Evolutionary conservation across 1,140 invertebrate species (phyloP).

Genomic region (Anthonomus grandis): DNA sequence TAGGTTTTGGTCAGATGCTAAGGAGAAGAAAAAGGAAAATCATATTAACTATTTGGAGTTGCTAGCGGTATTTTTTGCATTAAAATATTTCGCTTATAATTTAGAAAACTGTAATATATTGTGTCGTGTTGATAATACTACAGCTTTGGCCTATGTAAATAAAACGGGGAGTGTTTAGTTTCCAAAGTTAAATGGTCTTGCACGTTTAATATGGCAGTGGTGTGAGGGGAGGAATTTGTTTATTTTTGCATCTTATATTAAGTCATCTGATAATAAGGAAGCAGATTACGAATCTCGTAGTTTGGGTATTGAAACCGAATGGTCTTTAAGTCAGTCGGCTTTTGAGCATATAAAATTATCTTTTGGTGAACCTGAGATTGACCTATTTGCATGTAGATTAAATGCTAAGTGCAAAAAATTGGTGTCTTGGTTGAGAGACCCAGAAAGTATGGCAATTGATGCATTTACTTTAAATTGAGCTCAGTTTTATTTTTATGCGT

Average conservation of each 20-base stretch:
- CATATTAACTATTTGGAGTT: conserved; percentile 36
- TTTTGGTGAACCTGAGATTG: not conserved
- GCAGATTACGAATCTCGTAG: conserved; percentile 33
- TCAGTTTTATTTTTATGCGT: conserved; percentile 36
- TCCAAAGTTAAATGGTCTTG: conserved; percentile 24
- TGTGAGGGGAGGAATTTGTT: conserved; percentile 36
- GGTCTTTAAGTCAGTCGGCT: not conserved
- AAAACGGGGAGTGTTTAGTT: conserved; percentile 34
- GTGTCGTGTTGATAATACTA: conserved; percentile 7
- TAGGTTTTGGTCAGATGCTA: conserved; percentile 28
- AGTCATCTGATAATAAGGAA: conserved; percentile 26
- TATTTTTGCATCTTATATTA: conserved; percentile 34
- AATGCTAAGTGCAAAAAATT: conserved; percentile 16
- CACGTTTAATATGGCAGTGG: conserved; percentile 35
- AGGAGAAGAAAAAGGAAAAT: no score
- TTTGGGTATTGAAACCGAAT: conserved; percentile 5
- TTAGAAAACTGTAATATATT: not conserved
- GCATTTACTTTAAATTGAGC: conserved; percentile 39
- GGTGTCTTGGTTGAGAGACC: conserved; percentile 34
- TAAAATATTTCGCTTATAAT: conserved; percentile 29
- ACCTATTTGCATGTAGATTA: not conserved
- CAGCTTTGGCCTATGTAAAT: conserved; percentile 4
- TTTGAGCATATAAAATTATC: not conserved
- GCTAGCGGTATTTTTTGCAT: conserved; percentile 28
- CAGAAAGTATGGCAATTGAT: conserved; percentile 29